Base-by-base conservation (phyloP, 2,113 vertebrate genomes). In the Antechinus flavipes region DNA sequence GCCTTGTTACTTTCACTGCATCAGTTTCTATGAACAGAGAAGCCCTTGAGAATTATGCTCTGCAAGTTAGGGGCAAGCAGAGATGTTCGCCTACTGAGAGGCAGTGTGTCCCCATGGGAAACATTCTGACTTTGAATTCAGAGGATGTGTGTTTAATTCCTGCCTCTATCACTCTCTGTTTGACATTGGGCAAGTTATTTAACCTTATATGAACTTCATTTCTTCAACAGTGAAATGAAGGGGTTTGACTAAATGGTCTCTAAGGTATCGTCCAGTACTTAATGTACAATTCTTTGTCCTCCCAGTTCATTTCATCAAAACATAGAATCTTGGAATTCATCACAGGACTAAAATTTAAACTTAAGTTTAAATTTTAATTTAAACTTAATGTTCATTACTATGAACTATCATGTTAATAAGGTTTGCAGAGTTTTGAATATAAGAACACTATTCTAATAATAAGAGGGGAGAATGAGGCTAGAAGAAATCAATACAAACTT, bases 1-100 rank as follows among this genome's bases (percentile, higher is more conserved):
- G 5, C 16, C 27, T 90, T 95, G 91, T 96, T 35, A n/a, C 93
- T 10, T 94, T 91, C 52, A 92, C 4, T 76, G 35, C 19, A 25
- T 89, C 58, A 2, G 76, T 94, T 56, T 90, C 54, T 52, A 91
- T 47, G 91, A 94, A 14, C 7, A n/a, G 0, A 89, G 42, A 89
- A 16, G 8, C 96, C 68, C 68, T 76, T 42, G 35, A 76, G 68
- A 76, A n/a, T 76, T 76, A 76, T 42, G 1, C 35, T 84, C 16
- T 42, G 19, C 68, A 84, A 42, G 68, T 19, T 84, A 42, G n/a
- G 68, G 42, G 16, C n/a, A 84, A 26, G 6, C 16, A 42, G 68
- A 22, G n/a, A 84, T 84, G 68, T 42, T 23, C 7, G 9, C 68
- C 68, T 84, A 84, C n/a, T n/a, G 68, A 84, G 68, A 42, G 14